These are phyloP conservation scores for Zaprionus lineosus DNA, from an alignment of 2,888 invertebrate species.

Conservation along the genomic window DNA sequence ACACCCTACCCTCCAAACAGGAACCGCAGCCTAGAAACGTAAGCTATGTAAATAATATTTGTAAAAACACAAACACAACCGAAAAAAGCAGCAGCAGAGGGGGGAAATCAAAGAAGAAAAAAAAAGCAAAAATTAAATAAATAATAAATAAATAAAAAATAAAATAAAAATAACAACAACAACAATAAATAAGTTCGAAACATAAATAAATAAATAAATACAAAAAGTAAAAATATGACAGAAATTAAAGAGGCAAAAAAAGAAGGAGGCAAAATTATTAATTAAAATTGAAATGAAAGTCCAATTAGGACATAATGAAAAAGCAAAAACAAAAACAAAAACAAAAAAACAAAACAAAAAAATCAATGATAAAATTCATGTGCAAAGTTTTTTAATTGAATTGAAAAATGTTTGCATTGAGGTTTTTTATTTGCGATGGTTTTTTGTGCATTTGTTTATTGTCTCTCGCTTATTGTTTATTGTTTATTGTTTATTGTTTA, in stretches of 20 bases:
- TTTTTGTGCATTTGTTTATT: conserved; percentile 23
- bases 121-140: conserved; percentile 1
- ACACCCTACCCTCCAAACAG: conserved; percentile 74
- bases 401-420: conserved; percentile 54
- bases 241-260: conserved; percentile 39
- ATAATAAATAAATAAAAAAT: conserved; percentile 13
- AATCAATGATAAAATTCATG: conserved; percentile 43
- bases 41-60: conserved; percentile 74
- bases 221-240: conserved; percentile 14
- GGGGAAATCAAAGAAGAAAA: conserved; percentile 7
- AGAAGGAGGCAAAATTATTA: conserved; percentile 46
- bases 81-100: no score
- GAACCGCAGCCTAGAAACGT: conserved; percentile 64
- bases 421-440: conserved; percentile 50
- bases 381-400: conserved; percentile 54
- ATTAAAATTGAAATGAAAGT: conserved; percentile 51
- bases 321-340: conserved; percentile 46
- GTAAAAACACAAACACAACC: no score
- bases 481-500: conserved; percentile 18
- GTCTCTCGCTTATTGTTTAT: conserved; percentile 21
- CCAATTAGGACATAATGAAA: conserved; percentile 38
- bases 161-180: conserved; percentile 28
- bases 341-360: conserved; percentile 49
- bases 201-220: neutral
- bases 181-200: conserved; percentile 39